Percentiles rank a stretch among this genome's conserved stretches.
These are phyloP conservation scores for Boloria selene DNA, from an alignment of 2,888 invertebrate species.

Conservation along the genomic window DNA sequence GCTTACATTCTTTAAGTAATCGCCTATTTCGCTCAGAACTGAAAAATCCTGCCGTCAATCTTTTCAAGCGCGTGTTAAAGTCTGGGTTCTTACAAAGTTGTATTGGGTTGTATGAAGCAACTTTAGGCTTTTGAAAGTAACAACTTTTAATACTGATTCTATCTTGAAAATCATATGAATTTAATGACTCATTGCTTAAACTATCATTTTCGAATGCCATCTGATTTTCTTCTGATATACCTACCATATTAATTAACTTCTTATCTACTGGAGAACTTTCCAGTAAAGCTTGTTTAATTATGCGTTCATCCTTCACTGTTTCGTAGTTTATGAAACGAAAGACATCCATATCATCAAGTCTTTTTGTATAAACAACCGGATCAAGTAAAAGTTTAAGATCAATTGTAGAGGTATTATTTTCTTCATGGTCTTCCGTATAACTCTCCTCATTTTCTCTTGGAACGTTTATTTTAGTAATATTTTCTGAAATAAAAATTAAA, in stretches of 20 bases:
- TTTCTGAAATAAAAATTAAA: conserved; percentile 34
- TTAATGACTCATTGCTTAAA: conserved; percentile 15
- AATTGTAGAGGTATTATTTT: conserved; percentile 48
- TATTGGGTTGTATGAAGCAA: conserved; percentile 63
- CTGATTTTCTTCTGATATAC: conserved; percentile 23
- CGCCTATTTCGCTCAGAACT: conserved; percentile 58
- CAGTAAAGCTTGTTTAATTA: conserved; percentile 52
- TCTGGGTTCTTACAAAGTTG: conserved; percentile 74
- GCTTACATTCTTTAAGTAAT: conserved; percentile 61
- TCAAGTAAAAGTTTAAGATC: conserved; percentile 67
- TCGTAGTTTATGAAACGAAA: conserved; percentile 47
- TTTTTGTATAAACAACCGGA: conserved; percentile 63
- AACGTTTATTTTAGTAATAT: conserved; percentile 10
- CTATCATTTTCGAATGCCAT: neutral
- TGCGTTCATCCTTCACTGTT: conserved; percentile 46
- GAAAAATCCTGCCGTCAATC: conserved; percentile 64
- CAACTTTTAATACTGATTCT: conserved; percentile 54
- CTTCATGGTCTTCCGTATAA: conserved; percentile 15
- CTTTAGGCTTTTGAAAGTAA: conserved; percentile 63
- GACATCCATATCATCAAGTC: conserved; percentile 61
- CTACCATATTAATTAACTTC: conserved; percentile 39
- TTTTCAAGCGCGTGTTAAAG: conserved; percentile 69
- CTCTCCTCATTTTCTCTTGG: conserved; percentile 15
- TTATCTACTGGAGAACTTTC: conserved; percentile 60
- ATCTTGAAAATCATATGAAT: conserved; percentile 27